Base-by-base conservation (phyloP, 2,113 vertebrate species). In the Pleuronectes platessa region DNA sequence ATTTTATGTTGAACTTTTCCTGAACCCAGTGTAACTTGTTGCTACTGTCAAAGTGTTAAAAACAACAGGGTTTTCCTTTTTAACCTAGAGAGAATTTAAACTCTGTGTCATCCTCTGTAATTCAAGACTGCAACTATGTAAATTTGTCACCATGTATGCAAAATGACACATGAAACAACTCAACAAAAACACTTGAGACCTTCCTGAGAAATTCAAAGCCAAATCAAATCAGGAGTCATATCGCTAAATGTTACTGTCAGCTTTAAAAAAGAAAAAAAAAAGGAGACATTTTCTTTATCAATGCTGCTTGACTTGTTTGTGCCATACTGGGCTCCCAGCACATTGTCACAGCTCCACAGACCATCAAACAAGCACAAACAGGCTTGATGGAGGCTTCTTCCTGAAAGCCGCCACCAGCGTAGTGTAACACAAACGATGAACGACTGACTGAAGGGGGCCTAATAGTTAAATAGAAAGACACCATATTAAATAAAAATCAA, bases 121-220 rank as follows among this genome's bases (percentile, higher is more conserved):
- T 66, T 55, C 65, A 56, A 61, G 55, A 56, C 68, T n/a, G 47
- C 20, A 71, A 40, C 58, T 18, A 3, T 42, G 40, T 49, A 49
- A 15, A 54, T 47, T 61, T 73, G 35, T 31, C 7, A 66, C 61
- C 3, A 60, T 66, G 42, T 54, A 40, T 63, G 82, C 68, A 69
- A 71, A 80, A 76, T 45, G 65, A 84, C 70, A 82, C 26, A 59
- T 35, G 37, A 75, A 27, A 20, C 31, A 42, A 75, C 24, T 18
- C 31, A 54, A 66, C 24, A 12, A 68, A 65, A 63, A 63, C 63
- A 88, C 59, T 80, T 26, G 35, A 88, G 81, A 86, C 81, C 74
- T 93, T 94, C 94, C 93, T 93, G 93, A 94, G 93, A 88, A 91
- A 86, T 88, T 81, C 68, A 71, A 85, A 85, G 76, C 65, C 62